Evolutionary conservation across 2,888 invertebrate genomes (phyloP).

Genomic region (Celastrina argiolus): DNA sequence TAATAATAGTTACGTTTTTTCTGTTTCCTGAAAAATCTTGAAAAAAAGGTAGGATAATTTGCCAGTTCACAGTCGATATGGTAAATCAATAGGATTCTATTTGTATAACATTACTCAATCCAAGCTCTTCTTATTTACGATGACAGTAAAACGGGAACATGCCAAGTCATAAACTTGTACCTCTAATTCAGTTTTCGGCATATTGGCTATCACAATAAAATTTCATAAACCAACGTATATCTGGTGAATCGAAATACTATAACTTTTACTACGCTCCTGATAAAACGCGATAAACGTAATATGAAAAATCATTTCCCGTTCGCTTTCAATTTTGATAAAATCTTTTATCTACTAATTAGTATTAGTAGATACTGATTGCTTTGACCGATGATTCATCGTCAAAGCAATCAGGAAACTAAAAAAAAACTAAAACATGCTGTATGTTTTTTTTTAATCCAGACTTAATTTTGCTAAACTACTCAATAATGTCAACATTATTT

Average conservation of each 20-base stretch:
- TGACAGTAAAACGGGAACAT: conserved; percentile 13
- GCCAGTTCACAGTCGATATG: too few species aligned
- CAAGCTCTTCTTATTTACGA: conserved; percentile 8
- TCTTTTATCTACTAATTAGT: too few species aligned
- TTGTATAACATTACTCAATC: conserved; percentile 7
- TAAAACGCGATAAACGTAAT: not conserved
- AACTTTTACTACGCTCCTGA: conserved; percentile 28
- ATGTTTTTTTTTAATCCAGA: too few species aligned
- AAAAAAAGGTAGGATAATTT: too few species aligned
- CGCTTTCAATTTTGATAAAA: not conserved
- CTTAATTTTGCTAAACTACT: too few species aligned
- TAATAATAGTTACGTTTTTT: too few species aligned
- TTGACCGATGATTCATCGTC: not conserved
- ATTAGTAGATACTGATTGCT: too few species aligned
- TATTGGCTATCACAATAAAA: conserved; percentile 29
- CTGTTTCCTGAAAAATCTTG: too few species aligned
- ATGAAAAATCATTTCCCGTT: not conserved
- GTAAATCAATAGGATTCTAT: conserved; percentile 2
- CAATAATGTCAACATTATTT: too few species aligned
- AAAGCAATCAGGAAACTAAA: not conserved
- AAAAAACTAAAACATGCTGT: too few species aligned
- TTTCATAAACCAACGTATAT: conserved; percentile 29
- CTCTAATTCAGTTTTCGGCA: conserved; percentile 26
- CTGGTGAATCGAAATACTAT: conserved; percentile 28
- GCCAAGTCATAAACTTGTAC: conserved; percentile 27